phyloP scores from a whole-genome alignment of 2,888 invertebrate genomes.

The Diplazon laetatorius region DNA sequence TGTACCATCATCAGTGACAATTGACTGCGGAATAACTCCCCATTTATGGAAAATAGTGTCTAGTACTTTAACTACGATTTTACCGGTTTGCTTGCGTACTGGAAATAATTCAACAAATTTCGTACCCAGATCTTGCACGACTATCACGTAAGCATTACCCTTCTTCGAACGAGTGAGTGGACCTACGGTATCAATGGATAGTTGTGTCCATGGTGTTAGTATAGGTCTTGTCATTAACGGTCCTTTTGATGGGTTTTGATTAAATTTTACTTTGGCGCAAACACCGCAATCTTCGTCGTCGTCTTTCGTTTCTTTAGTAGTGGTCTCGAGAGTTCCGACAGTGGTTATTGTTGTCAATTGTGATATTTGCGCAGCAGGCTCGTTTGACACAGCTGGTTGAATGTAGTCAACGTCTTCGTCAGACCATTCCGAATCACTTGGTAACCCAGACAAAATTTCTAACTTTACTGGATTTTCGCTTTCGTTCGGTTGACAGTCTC shows the following conservation, averaged over 20 bases:
- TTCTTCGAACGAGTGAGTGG: too few relatives aligned
- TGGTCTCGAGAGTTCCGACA: not conserved
- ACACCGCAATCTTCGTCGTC: not conserved
- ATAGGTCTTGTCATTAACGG: too few relatives aligned
- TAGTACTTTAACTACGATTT: constrained; percentile 27
- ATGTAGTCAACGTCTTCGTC: not conserved
- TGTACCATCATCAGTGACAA: constrained; percentile 39
- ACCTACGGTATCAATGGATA: too few relatives aligned
- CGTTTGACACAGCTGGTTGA: not conserved
- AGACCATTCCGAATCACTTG: constrained; percentile 8
- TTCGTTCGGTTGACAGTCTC: not conserved
- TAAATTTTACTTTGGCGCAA: too few relatives aligned
- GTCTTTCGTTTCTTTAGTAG: not conserved
- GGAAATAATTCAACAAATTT: constrained; percentile 50
- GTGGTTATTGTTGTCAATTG: not conserved
- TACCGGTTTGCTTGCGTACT: constrained; percentile 23
- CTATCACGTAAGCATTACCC: too few relatives aligned
- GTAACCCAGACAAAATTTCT: not conserved
- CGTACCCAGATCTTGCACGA: constrained; percentile 29
- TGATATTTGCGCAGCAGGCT: not conserved
- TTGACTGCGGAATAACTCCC: constrained; percentile 31
- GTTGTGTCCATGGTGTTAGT: too few relatives aligned
- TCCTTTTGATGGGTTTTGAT: too few relatives aligned
- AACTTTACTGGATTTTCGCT: not conserved
- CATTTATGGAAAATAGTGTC: constrained; percentile 38